Evolutionary conservation across 2,888 invertebrate species (phyloP).

Genomic region (Euzetes globulus): DNA sequence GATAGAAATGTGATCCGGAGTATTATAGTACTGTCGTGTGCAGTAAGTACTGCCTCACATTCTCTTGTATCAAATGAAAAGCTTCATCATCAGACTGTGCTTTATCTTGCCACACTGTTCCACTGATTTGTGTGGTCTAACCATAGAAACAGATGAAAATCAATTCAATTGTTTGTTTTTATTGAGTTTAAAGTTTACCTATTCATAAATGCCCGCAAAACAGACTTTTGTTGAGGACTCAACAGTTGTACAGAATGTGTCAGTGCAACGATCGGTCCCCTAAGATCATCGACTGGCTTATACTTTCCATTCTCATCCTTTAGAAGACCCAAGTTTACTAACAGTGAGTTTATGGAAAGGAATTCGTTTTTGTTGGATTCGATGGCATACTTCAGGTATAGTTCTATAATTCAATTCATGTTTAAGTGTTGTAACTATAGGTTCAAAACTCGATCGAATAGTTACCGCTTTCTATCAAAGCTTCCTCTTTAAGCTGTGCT

Average conservation of each 20-base stretch:
- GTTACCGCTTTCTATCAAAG: constrained; percentile 10
- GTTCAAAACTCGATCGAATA: not conserved
- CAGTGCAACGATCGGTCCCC: constrained; percentile 39
- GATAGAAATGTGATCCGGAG: no score
- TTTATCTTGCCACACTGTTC: constrained; percentile 38
- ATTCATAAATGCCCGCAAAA: constrained; percentile 36
- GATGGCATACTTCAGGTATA: not conserved
- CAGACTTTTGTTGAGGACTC: constrained; percentile 34
- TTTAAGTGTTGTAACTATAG: no score
- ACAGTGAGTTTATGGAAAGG: constrained; percentile 32
- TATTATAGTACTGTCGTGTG: not conserved
- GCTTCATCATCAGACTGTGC: constrained; percentile 38
- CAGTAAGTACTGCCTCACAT: not conserved
- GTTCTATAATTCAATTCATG: not conserved
- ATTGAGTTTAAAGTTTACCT: constrained; percentile 5
- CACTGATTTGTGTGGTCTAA: constrained; percentile 37
- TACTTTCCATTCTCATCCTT: constrained; percentile 38
- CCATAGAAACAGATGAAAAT: not conserved
- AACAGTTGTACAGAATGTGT: constrained; percentile 33
- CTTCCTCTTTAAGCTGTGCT: not conserved
- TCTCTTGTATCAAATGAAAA: constrained; percentile 30
- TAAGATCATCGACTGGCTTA: constrained; percentile 34
- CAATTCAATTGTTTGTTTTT: not conserved
- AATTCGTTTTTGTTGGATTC: not conserved
- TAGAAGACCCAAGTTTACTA: constrained; percentile 38